These are phyloP conservation scores for Boloria euphrosyne DNA, from an alignment of 2,888 invertebrate genomes.

Conservation along the genomic window DNA sequence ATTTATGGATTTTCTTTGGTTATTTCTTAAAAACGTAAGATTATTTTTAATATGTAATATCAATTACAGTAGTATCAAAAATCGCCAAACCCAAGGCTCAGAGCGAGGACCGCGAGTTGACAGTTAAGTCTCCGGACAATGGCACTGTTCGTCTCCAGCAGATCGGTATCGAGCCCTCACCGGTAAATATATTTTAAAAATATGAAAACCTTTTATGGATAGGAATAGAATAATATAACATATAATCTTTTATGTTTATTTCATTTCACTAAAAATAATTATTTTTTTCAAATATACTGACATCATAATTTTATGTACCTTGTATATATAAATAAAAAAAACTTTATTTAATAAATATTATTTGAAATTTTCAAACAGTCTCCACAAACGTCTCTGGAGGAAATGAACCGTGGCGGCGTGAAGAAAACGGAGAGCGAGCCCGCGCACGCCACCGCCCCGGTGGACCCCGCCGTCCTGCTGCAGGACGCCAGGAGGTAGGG, in stretches of 20 bases:
- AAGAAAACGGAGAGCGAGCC: conserved; percentile 82
- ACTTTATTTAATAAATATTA: not conserved
- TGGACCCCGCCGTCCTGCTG: conserved; percentile 77
- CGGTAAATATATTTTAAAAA: conserved; percentile 49
- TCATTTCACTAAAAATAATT: no score
- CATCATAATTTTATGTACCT: no score
- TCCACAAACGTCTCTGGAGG: conserved; percentile 36
- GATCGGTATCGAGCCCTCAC: conserved; percentile 77
- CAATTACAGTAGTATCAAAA: conserved; percentile 65
- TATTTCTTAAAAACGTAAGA: not conserved
- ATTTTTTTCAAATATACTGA: no score
- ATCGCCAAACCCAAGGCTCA: conserved; percentile 77
- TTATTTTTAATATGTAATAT: not conserved
- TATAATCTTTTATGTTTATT: no score
- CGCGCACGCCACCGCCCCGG: conserved; percentile 67
- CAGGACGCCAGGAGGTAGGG: conserved; percentile 80
- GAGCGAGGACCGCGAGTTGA: conserved; percentile 75
- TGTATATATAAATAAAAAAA: not conserved
- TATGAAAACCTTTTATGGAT: not conserved
- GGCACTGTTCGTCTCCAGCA: conserved; percentile 75
- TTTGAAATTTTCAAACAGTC: conserved; percentile 14
- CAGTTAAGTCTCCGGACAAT: conserved; percentile 59
- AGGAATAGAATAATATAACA: no score
- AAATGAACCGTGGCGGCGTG: conserved; percentile 62
- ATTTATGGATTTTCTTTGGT: not conserved